A percentile compares a stretch with the other conserved stretches of the same genome.
These are phyloP conservation scores for Ophiothrix spiculata DNA, from an alignment of 35 echinoderm and acorn worm species.

Conservation along the genomic window DNA sequence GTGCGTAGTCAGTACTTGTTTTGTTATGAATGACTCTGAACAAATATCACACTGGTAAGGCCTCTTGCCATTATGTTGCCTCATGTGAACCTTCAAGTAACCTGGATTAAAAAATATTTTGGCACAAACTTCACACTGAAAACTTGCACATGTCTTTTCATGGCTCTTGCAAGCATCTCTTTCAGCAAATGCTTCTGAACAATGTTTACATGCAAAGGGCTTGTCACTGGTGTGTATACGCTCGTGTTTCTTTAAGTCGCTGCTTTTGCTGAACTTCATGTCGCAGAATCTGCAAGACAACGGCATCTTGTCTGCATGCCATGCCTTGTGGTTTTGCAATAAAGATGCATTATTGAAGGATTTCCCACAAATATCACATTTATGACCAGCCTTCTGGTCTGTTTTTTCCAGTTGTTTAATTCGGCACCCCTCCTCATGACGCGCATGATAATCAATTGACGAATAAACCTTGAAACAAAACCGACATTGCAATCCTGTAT, in stretches of 20 bases:
- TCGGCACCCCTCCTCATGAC: background rate
- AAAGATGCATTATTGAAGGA: background rate
- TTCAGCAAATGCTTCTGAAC: background rate
- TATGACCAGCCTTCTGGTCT: background rate
- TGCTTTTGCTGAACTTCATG: background rate
- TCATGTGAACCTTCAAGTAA: background rate
- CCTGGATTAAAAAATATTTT: background rate
- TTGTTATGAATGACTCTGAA: background rate
- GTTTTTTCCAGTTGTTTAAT: too few relatives aligned
- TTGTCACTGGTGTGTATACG: background rate
- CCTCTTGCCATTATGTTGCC: background rate
- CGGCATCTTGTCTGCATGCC: background rate
- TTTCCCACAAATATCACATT: background rate
- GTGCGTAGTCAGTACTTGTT: background rate
- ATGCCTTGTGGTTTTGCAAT: background rate
- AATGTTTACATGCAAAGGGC: background rate
- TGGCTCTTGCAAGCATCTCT: background rate
- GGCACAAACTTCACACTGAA: too few relatives aligned
- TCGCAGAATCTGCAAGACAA: background rate
- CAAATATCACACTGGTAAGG: background rate
- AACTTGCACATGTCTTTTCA: background rate
- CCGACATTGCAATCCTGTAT: background rate
- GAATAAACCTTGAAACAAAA: background rate
- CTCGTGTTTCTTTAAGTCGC: background rate
- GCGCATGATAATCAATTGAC: background rate